These are phyloP conservation scores for Chionoecetes opilio DNA, from an alignment of 1,140 invertebrate genomes.

Conservation along the genomic window DNA sequence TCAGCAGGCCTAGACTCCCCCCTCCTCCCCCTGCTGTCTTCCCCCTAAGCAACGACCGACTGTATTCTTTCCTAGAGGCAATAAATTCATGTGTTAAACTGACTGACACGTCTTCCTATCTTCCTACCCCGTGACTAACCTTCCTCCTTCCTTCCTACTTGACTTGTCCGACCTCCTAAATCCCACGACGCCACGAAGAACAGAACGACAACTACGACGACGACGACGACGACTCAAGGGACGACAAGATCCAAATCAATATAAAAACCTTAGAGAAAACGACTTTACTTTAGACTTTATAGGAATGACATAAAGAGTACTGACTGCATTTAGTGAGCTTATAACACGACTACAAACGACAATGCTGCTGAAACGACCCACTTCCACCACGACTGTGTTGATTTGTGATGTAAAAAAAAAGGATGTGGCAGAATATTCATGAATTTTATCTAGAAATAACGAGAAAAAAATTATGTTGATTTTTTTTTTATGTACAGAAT, in stretches of 20 bases:
- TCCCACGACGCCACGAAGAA: not conserved
- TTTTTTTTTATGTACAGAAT: too few species aligned
- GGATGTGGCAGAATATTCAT: too few species aligned
- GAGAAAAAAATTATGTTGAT: too few species aligned
- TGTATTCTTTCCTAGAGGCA: slow-evolving; percentile 3
- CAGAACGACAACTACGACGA: not conserved
- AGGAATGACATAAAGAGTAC: too few species aligned
- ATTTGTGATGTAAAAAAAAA: too few species aligned
- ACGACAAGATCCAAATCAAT: not conserved
- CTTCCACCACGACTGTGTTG: too few species aligned
- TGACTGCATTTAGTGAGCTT: too few species aligned
- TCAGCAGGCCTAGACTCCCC: slow-evolving; percentile 48
- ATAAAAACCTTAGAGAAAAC: not conserved
- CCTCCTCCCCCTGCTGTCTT: not conserved
- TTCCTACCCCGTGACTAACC: not conserved
- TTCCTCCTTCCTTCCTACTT: not conserved
- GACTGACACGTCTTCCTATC: not conserved
- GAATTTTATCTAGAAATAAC: too few species aligned
- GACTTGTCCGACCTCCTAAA: not conserved
- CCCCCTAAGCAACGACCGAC: not conserved
- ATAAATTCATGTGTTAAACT: slow-evolving; percentile 35
- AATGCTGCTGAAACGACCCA: not conserved
- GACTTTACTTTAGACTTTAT: too few species aligned
- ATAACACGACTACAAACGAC: too few species aligned
- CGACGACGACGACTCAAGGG: not conserved